Evolutionary conservation across 1,140 invertebrate genomes (phyloP).

Genomic region (Drosophila sucinea): DNA sequence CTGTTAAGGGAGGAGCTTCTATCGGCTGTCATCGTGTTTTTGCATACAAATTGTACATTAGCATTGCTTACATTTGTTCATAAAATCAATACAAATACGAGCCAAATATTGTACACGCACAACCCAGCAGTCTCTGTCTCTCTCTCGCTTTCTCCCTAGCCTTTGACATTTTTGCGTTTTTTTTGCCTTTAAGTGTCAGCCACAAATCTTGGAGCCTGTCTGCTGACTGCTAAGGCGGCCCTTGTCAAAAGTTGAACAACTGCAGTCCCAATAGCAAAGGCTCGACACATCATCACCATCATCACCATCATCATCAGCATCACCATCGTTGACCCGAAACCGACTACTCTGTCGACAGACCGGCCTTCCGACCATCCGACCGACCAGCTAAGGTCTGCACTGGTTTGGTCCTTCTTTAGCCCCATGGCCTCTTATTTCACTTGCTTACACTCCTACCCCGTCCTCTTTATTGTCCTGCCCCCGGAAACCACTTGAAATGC

Average conservation of each 20-base stretch:
- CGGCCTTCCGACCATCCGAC: background rate
- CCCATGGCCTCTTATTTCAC: conserved; percentile 1
- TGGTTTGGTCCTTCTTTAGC: background rate
- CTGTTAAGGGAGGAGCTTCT: conserved; percentile 10
- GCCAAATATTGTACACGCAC: background rate
- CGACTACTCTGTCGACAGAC: background rate
- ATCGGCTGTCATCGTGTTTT: conserved; percentile 7
- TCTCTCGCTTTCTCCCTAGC: background rate
- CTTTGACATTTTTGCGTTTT: conserved; percentile 17
- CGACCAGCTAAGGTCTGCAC: conserved; percentile 30
- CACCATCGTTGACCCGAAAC: background rate
- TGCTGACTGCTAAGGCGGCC: conserved; percentile 20
- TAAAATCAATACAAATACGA: conserved; percentile 57
- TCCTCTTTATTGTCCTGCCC: background rate
- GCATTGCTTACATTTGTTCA: conserved; percentile 30
- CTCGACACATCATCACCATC: conserved; percentile 62
- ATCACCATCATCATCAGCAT: conserved; percentile 30
- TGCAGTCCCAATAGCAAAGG: conserved; percentile 45
- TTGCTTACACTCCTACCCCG: background rate
- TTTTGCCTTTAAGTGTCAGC: conserved; percentile 20
- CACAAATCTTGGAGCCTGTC: conserved; percentile 34
- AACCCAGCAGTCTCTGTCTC: background rate
- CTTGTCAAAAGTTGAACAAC: conserved; percentile 61
- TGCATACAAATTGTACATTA: conserved; percentile 67
- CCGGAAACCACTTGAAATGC: conserved; percentile 30